Evolutionary conservation across 2,888 invertebrate species (phyloP).

Genomic region (Lithophane semibrunnea): DNA sequence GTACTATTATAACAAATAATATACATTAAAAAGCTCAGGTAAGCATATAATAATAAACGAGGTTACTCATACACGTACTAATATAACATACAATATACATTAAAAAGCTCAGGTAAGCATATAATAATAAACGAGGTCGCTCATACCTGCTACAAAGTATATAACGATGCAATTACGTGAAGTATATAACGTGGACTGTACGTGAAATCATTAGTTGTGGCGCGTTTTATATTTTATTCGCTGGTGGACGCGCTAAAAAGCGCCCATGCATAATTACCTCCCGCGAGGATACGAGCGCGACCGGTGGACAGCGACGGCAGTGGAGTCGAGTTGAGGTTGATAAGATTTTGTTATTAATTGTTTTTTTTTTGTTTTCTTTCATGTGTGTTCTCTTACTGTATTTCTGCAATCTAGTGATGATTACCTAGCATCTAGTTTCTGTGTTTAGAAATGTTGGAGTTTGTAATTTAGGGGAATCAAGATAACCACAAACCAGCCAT

Average conservation of each 20-base stretch:
- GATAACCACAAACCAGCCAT: neutral
- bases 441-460: neutral
- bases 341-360: conserved; percentile 17
- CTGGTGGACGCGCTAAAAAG: conserved; percentile 88
- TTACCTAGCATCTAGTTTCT: neutral
- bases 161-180: conserved; percentile 60
- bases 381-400: neutral
- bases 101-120: conserved; percentile 4
- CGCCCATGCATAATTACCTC: conserved; percentile 90
- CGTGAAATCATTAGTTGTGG: conserved; percentile 86
- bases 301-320: conserved; percentile 68
- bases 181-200: conserved; percentile 68
- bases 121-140: conserved; percentile 12
- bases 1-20: neutral
- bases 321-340: conserved; percentile 67
- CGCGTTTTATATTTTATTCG: conserved; percentile 88
- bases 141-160: conserved; percentile 24
- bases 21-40: conserved; percentile 3
- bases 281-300: conserved; percentile 82
- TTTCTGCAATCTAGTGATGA: neutral
- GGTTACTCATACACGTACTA: conserved; percentile 16
- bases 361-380: neutral
- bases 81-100: neutral
- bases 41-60: conserved; percentile 1
- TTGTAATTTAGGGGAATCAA: neutral